Evolutionary conservation across 2,797 vertebrate genomes (phyloP).

Genomic region (Halcyon leucocephala): DNA sequence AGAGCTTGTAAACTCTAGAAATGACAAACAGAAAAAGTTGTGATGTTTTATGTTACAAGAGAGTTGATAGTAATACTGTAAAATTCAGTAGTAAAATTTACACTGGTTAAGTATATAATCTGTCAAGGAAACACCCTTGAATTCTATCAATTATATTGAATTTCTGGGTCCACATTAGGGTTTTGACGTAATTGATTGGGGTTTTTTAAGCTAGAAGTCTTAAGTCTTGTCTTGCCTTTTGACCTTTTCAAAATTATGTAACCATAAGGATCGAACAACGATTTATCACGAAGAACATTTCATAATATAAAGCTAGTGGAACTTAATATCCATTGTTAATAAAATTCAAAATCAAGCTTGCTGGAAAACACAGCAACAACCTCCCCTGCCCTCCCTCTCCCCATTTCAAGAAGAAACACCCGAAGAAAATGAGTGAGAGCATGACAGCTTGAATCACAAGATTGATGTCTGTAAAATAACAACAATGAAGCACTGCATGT

Average conservation of each 20-base stretch:
- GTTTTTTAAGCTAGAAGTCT: background rate
- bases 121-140: background rate
- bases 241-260: background rate
- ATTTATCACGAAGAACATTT: background rate
- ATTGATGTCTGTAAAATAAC: background rate
- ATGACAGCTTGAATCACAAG: background rate
- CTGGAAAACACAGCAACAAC: background rate
- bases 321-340: background rate
- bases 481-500: background rate
- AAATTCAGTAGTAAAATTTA: background rate
- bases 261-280: background rate
- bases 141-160: background rate
- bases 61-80: background rate
- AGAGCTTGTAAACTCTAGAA: slow-evolving; percentile 93
- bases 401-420: background rate
- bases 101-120: background rate
- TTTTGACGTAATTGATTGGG: background rate
- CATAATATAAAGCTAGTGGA: background rate
- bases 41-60: background rate
- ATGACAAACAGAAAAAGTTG: background rate
- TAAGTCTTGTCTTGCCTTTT: background rate
- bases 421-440: background rate
- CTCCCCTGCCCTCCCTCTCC: background rate
- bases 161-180: background rate
- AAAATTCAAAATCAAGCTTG: background rate